Evolutionary conservation across 2,113 vertebrate genomes (phyloP).

Genomic region (Tragelaphus scriptus): DNA sequence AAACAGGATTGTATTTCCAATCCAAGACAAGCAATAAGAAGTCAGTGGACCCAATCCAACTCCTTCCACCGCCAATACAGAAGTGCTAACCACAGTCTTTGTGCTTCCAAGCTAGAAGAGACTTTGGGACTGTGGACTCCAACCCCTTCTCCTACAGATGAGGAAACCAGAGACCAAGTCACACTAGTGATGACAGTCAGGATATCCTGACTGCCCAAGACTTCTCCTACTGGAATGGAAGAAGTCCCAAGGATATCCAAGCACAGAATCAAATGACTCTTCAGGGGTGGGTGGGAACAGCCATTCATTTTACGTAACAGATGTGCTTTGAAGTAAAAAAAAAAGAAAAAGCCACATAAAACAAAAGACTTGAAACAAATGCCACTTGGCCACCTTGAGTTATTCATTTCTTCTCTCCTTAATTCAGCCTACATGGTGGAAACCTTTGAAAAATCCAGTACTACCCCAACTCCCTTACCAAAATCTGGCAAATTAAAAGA

Average conservation of each 20-base stretch:
- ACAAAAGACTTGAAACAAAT: slow-evolving; percentile 11
- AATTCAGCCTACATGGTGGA: neutral
- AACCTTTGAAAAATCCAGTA: neutral
- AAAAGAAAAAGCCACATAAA: neutral
- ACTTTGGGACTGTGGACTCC: neutral
- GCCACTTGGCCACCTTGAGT: neutral
- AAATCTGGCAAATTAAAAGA: neutral
- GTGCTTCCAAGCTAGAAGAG: neutral
- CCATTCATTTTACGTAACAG: neutral
- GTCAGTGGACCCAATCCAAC: neutral
- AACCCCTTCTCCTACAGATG: neutral
- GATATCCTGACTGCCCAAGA: neutral
- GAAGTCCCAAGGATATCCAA: neutral
- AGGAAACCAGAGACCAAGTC: neutral
- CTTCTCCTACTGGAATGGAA: neutral
- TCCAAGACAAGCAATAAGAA: neutral
- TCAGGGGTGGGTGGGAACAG: neutral
- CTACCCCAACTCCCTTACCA: neutral
- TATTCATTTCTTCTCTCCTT: neutral
- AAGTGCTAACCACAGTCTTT: neutral
- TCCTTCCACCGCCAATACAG: neutral
- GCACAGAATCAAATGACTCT: neutral
- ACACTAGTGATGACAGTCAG: neutral
- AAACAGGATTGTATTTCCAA: neutral
- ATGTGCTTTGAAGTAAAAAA: neutral